phyloP scores from a whole-genome alignment of 2,113 vertebrate genomes.

The Petrocephalus zakoni region DNA sequence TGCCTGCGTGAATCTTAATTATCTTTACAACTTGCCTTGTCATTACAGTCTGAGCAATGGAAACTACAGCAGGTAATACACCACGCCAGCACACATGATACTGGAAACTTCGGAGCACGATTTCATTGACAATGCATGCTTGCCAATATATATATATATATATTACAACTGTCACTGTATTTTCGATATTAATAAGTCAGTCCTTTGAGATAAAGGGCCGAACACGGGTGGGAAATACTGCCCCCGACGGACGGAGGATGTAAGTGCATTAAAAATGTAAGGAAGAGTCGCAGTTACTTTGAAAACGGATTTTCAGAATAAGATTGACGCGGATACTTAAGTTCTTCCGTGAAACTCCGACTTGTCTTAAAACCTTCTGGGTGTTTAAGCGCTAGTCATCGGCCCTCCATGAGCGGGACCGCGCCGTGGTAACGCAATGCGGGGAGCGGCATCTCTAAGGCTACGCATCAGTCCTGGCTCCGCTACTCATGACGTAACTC shows the following conservation, averaged over 20 bases:
- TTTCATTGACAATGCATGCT: neutral
- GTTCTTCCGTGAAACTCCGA: neutral
- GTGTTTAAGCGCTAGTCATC: neutral
- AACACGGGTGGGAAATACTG: conserved; percentile 24
- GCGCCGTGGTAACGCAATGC: neutral
- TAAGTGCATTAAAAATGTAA: neutral
- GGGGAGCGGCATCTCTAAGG: neutral
- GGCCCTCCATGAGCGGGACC: neutral
- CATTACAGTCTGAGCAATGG: neutral
- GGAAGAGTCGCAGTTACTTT: neutral
- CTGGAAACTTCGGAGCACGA: neutral
- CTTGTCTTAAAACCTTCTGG: neutral
- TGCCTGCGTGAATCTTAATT: conserved; percentile 9
- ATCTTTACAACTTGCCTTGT: conserved; percentile 20
- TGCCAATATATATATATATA: neutral
- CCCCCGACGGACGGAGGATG: conserved; percentile 34
- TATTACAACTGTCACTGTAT: neutral
- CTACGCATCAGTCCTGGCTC: neutral
- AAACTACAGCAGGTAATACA: neutral
- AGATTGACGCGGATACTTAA: neutral
- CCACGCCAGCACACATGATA: neutral
- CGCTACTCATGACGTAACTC: conserved; percentile 12
- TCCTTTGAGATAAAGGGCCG: neutral
- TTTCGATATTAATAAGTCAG: neutral
- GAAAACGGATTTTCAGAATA: neutral